Evolutionary conservation across 2,888 invertebrate genomes (phyloP).

Genomic region (Digitonthophagus gazella): DNA sequence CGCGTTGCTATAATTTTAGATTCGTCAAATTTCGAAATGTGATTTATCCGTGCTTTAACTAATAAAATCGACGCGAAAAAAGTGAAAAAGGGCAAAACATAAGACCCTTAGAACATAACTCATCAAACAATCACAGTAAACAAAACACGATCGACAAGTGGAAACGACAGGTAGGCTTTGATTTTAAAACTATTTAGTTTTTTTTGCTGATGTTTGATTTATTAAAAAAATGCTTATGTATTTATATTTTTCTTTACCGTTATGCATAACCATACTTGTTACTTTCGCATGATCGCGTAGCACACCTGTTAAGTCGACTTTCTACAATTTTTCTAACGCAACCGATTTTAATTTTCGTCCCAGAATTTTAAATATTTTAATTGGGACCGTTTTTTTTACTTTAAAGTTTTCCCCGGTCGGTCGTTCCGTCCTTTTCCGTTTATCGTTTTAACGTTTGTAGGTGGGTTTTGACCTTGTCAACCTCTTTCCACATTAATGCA

Average conservation of each 20-base stretch:
- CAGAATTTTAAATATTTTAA: too few relatives aligned
- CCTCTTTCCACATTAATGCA: not conserved
- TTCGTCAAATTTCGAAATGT: not conserved
- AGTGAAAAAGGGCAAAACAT: not conserved
- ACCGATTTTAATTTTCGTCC: too few relatives aligned
- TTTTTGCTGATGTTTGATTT: not conserved
- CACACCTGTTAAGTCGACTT: constrained; percentile 7
- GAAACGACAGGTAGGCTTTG: constrained; percentile 3
- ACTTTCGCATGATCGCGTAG: too few relatives aligned
- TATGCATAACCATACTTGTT: too few relatives aligned
- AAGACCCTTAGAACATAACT: not conserved
- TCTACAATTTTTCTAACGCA: too few relatives aligned
- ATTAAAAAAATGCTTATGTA: too few relatives aligned
- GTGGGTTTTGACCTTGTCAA: not conserved
- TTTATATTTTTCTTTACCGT: too few relatives aligned
- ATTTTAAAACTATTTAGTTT: not conserved
- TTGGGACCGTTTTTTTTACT: too few relatives aligned
- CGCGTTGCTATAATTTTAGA: not conserved
- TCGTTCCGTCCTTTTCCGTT: too few relatives aligned
- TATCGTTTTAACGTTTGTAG: not conserved
- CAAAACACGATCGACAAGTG: constrained; percentile 9
- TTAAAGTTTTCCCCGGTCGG: too few relatives aligned
- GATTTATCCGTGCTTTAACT: not conserved
- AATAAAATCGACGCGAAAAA: not conserved
- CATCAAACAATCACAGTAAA: constrained; percentile 8